Evolutionary conservation across 2,797 vertebrate species (phyloP), one percentile per base, ranked within the genome.

Genomic region (Pithecia hirsuta): DNA sequence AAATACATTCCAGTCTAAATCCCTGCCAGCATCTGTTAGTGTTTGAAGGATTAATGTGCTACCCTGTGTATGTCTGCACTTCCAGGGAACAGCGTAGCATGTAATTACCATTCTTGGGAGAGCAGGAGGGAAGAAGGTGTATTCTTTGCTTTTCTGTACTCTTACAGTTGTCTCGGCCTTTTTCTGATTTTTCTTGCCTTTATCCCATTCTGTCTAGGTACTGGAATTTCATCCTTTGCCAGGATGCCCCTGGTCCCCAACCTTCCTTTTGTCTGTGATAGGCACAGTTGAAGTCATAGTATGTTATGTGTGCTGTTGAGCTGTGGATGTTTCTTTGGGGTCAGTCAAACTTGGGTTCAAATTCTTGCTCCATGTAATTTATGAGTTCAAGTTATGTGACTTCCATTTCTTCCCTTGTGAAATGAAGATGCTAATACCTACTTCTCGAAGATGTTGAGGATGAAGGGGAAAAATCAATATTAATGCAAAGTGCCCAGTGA

Each of bases 1-100:
- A 99, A 99, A 99, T 99, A 99, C 99, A 99, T 99, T 99, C 99
- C 99, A 98, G 98, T 98, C 99, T 99, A 99, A 99, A 99, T 98
- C 98, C 98, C 99, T 99, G 99, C 99, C 98, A 99, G 98, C 98
- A 98, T 99, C 99, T 98, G 98, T 99, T 99, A 99, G 98, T 98
- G 98, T 98, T 98, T 98, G 99, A 99, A 99, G 99, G 99, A 99
- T 99, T 98, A 99, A 99, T 99, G 98, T 98, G 98, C 98, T 98
- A 93, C 98, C 95, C 98, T 97, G 97, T 97, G 97, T 98, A 88
- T 97, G 98, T 98, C 98, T 99, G 98, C 96, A 97, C 98, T 99
- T 97, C 96, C 97, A 98, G 98, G 98, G 98, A 98, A 96, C 94
- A 97, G 88, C 82, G 82, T 41, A 98, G 98, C 98, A 97, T 98